Conservation (phyloP, 2,888 invertebrate species). For the Zele albiditarsus region DNA sequence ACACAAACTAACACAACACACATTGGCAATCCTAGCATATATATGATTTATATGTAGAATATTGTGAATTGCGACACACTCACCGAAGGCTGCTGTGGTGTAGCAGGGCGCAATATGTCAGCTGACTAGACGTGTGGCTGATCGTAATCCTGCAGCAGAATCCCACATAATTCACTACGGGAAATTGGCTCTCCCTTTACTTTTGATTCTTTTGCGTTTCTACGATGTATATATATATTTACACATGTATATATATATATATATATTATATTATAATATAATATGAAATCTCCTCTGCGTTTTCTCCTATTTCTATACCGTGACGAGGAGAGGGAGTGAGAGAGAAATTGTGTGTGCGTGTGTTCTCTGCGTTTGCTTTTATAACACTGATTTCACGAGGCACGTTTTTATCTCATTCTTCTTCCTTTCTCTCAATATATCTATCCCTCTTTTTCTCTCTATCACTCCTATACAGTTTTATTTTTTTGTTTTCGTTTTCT, state of each 20-base stretch:
- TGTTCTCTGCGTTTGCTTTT: not conserved
- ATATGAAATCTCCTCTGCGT: not conserved
- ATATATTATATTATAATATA: not conserved
- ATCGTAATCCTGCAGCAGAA: conserved; percentile 68
- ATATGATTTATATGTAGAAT: conserved; percentile 1
- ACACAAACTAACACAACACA: not conserved
- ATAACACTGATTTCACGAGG: conserved; percentile 38
- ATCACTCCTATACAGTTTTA: conserved; percentile 13
- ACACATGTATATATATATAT: not conserved
- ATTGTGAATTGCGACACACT: conserved; percentile 60
- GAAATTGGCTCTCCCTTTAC: conserved; percentile 37
- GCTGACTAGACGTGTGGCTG: conserved; percentile 73
- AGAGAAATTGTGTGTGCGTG: conserved; percentile 23
- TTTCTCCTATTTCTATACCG: conserved; percentile 30
- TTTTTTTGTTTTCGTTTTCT: conserved; percentile 20
- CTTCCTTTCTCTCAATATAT: conserved; percentile 18
- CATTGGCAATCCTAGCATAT: not conserved
- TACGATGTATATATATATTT: not conserved
- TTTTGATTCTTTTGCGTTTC: conserved; percentile 23
- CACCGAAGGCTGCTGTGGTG: conserved; percentile 71
- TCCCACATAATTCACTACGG: conserved; percentile 70
- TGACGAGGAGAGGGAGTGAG: not conserved
- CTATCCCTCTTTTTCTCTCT: conserved; percentile 6
- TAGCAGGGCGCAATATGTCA: conserved; percentile 73
- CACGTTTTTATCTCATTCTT: conserved; percentile 23